Conservation (phyloP, 2,113 vertebrate species). For the Pachypanchax playfairii region DNA sequence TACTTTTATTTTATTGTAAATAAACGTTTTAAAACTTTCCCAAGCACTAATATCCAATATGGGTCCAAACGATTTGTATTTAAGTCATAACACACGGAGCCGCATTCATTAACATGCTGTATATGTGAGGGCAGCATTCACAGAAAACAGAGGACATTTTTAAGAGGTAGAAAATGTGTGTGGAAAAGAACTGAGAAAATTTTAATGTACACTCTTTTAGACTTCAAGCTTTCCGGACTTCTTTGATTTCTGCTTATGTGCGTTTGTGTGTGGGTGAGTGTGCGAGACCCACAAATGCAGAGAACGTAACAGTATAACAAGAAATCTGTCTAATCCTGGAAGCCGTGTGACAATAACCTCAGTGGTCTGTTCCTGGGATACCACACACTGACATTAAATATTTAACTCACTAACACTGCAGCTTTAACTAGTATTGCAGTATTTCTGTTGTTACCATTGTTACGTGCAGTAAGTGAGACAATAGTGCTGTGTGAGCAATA, state of each 20-base stretch:
- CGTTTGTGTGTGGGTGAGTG: slow-evolving; percentile 2
- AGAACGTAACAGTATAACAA: not conserved
- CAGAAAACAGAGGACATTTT: not conserved
- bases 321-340: slow-evolving; percentile 16
- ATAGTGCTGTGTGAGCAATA: not conserved
- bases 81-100: no score
- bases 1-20: no score
- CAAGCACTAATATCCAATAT: no score
- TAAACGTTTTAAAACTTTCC: no score
- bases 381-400: slow-evolving; percentile 17
- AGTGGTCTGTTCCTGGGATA: slow-evolving; percentile 11
- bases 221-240: slow-evolving; percentile 22
- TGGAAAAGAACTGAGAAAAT: not conserved
- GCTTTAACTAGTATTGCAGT: not conserved
- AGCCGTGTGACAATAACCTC: slow-evolving; percentile 22
- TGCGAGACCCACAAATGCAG: not conserved
- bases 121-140: not conserved
- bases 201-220: not conserved
- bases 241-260: slow-evolving; percentile 4
- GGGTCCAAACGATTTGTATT: no score
- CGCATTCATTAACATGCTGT: not conserved
- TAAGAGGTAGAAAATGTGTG: slow-evolving; percentile 1
- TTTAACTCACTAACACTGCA: slow-evolving; percentile 13
- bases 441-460: not conserved
- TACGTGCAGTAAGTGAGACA: slow-evolving; percentile 1